These are phyloP conservation scores for Listronotus bonariensis DNA, from an alignment of 1,140 invertebrate genomes.

Conservation along the genomic window DNA sequence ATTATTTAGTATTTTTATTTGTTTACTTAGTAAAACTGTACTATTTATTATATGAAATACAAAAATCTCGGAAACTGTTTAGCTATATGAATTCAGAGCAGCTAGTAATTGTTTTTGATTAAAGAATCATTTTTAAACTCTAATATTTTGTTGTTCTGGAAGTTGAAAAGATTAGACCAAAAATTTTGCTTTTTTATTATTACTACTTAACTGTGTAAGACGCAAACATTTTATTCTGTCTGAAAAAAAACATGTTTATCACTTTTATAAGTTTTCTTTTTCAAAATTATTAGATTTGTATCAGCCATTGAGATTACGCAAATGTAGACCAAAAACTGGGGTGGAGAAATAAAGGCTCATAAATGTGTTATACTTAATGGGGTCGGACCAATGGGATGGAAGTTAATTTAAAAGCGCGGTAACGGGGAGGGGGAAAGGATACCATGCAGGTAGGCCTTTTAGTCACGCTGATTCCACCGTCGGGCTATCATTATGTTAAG, in stretches of 20 bases:
- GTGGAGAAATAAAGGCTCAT: slow-evolving; percentile 34
- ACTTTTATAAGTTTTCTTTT: too few relatives aligned
- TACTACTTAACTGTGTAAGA: not conserved
- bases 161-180: too few relatives aligned
- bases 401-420: slow-evolving; percentile 29
- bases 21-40: too few relatives aligned
- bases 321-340: slow-evolving; percentile 26
- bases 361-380: slow-evolving; percentile 34
- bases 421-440: slow-evolving; percentile 23
- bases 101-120: too few relatives aligned
- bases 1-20: too few relatives aligned
- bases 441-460: slow-evolving; percentile 38
- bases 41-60: too few relatives aligned
- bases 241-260: not conserved
- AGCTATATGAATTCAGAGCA: too few relatives aligned
- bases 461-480: slow-evolving; percentile 34
- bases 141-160: too few relatives aligned
- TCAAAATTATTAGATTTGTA: not conserved
- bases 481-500: slow-evolving; percentile 34
- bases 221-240: not conserved
- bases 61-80: too few relatives aligned
- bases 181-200: too few relatives aligned
- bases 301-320: slow-evolving; percentile 33
- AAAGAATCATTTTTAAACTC: too few relatives aligned
- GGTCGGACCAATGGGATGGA: slow-evolving; percentile 31